Conservation (phyloP, 2,888 invertebrate genomes). For the Euclidia mi region DNA sequence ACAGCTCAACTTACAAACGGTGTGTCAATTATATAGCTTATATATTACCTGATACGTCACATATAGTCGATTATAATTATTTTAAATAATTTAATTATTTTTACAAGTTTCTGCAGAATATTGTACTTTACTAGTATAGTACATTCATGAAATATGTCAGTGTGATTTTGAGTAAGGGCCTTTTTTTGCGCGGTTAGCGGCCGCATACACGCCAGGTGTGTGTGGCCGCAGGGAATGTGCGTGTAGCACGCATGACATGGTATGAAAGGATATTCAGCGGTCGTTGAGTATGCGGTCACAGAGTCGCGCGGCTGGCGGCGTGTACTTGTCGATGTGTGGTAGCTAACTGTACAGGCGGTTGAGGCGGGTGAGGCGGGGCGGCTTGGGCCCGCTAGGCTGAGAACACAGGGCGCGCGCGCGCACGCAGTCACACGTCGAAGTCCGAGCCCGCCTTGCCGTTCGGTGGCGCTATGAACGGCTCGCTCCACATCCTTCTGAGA, state of each 20-base stretch:
- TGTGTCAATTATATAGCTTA: conserved; percentile 5
- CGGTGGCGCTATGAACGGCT: conserved; percentile 96
- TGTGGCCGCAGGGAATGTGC: too few species aligned
- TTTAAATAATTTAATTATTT: not conserved
- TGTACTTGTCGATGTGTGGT: too few species aligned
- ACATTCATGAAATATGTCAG: too few species aligned
- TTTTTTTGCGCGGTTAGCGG: too few species aligned
- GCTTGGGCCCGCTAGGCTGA: conserved; percentile 18
- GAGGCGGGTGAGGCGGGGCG: not conserved
- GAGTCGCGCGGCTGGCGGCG: conserved; percentile 10
- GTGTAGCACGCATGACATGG: too few species aligned
- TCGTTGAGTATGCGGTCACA: too few species aligned
- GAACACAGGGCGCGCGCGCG: conserved; percentile 22
- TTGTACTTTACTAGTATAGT: not conserved
- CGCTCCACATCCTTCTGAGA: conserved; percentile 99
- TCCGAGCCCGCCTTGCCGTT: conserved; percentile 91
- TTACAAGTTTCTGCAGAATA: not conserved
- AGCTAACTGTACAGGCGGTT: too few species aligned
- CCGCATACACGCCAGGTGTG: too few species aligned
- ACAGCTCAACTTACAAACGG: conserved; percentile 26
- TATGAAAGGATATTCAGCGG: too few species aligned
- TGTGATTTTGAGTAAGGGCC: too few species aligned
- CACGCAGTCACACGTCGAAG: conserved; percentile 84
- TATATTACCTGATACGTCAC: not conserved
- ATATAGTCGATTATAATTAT: not conserved